phyloP scores from a whole-genome alignment of 1,140 invertebrate genomes.

The Papilio xuthus region DNA sequence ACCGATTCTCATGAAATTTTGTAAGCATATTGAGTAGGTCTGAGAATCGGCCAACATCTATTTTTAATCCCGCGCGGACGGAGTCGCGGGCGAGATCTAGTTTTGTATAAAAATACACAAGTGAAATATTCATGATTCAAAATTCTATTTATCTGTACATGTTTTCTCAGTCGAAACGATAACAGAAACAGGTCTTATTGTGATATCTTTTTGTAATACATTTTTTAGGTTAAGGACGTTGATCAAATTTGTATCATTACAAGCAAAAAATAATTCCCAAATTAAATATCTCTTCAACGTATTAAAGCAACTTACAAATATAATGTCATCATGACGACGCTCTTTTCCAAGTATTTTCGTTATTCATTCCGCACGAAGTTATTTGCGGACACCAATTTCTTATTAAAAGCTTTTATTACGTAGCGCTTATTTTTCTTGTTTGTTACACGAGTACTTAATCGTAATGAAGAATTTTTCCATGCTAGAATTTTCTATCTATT shows the following conservation, averaged over 20 bases:
- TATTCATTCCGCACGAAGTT: slow-evolving; percentile 11
- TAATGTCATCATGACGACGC: slow-evolving; percentile 12
- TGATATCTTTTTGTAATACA: neutral
- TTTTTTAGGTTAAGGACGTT: neutral
- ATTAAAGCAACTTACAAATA: slow-evolving; percentile 1
- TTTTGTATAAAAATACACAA: no score
- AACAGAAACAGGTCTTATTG: no score
- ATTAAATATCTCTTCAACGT: slow-evolving; percentile 4
- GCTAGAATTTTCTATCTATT: no score
- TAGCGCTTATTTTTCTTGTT: neutral
- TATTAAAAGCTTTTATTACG: slow-evolving; percentile 15
- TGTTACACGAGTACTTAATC: neutral
- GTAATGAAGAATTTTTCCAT: neutral
- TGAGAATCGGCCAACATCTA: no score
- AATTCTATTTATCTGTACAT: no score
- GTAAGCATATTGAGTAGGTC: no score
- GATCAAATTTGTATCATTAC: slow-evolving; percentile 5
- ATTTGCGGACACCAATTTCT: slow-evolving; percentile 14
- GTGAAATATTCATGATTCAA: no score
- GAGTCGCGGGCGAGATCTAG: no score
- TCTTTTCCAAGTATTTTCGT: slow-evolving; percentile 1
- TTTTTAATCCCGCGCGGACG: no score
- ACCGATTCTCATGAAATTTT: no score
- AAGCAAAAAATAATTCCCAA: slow-evolving; percentile 12
- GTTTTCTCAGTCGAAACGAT: no score